These are phyloP conservation scores for Centropus bengalensis DNA, from an alignment of 2,113 vertebrate species.

Conservation along the genomic window DNA sequence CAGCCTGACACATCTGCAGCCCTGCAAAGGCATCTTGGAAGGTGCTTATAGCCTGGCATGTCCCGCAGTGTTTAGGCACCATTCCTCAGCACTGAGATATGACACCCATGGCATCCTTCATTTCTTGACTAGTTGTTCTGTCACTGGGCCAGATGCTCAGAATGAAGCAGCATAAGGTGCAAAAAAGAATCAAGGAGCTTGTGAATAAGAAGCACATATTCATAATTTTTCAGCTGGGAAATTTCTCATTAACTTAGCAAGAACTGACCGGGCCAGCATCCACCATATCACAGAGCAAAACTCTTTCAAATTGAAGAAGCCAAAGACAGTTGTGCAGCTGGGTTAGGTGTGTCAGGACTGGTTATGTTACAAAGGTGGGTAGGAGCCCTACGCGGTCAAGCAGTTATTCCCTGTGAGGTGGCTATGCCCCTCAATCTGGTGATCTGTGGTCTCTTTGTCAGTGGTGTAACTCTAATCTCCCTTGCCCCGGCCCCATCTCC, in stretches of 20 bases:
- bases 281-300: background rate
- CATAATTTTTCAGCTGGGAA: background rate
- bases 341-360: background rate
- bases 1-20: background rate
- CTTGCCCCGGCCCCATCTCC: background rate
- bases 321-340: background rate
- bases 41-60: background rate
- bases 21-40: background rate
- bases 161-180: background rate
- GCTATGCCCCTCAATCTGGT: no score
- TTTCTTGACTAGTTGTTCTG: background rate
- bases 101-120: background rate
- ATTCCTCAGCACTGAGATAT: background rate
- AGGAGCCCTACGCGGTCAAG: fast-evolving
- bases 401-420: background rate
- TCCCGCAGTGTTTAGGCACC: background rate
- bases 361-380: background rate
- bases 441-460: background rate
- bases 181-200: background rate
- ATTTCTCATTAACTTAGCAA: background rate
- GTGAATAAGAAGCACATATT: background rate
- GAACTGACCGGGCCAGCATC: background rate
- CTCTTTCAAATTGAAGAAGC: background rate
- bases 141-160: constrained; percentile 2
- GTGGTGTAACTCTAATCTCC: background rate